Evolutionary conservation across 1,140 invertebrate species (phyloP).

Genomic region (Tetramorium alpestre): DNA sequence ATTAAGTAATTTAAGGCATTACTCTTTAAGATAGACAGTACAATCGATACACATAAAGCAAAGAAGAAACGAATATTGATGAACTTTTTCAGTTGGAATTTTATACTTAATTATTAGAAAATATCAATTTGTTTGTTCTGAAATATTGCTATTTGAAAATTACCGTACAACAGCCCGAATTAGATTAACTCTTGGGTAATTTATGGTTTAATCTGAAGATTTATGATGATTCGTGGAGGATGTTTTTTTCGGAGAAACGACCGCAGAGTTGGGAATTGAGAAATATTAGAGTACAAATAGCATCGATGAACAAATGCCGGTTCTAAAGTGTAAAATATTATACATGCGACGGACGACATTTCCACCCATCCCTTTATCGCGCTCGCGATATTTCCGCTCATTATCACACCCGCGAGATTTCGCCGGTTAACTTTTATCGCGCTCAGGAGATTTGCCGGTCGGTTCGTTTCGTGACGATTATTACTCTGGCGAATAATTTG

Average conservation of each 20-base stretch:
- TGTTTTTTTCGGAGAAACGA: not conserved
- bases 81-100: not conserved
- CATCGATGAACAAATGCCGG: not conserved
- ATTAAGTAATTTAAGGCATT: not conserved
- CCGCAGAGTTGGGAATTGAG: not conserved
- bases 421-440: slow-evolving; percentile 41
- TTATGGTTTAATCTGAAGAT: not conserved
- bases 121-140: not conserved
- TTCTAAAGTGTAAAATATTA: not conserved
- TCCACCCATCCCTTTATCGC: not conserved
- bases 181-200: not conserved
- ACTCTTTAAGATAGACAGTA: not conserved
- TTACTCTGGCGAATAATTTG: slow-evolving; percentile 29
- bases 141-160: not conserved
- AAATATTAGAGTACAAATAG: not conserved
- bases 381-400: not conserved
- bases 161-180: not conserved
- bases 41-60: not conserved
- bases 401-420: slow-evolving; percentile 27
- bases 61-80: not conserved
- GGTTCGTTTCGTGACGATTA: not conserved
- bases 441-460: slow-evolving; percentile 28
- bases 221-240: not conserved
- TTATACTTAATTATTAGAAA: not conserved
- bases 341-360: not conserved